Percentiles rank a stretch among this genome's conserved stretches.
phyloP scores from a whole-genome alignment of 2,888 invertebrate species.

The Pecten maximus region DNA sequence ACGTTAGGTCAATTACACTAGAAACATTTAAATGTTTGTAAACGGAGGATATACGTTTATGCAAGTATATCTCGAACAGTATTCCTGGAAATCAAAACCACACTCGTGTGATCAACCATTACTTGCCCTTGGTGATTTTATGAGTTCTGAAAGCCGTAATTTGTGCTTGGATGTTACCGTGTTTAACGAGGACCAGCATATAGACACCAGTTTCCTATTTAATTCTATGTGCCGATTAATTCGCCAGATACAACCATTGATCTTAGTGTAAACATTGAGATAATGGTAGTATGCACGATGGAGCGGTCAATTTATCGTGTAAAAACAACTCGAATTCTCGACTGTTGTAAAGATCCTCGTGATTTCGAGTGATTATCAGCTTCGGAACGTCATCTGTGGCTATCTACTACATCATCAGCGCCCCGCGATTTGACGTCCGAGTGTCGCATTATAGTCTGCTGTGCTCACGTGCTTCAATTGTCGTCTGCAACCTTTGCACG shows the following conservation, averaged over 20 bases:
- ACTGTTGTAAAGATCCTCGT: neutral
- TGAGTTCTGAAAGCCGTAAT: neutral
- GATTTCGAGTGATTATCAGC: neutral
- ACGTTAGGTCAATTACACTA: no score
- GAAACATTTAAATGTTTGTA: no score
- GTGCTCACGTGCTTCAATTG: slow-evolving; percentile 20
- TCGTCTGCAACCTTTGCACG: neutral
- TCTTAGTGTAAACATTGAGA: neutral
- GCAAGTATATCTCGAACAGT: neutral
- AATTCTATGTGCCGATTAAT: neutral
- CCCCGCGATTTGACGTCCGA: neutral
- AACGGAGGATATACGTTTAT: neutral
- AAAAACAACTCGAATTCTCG: slow-evolving; percentile 5
- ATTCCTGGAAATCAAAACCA: neutral
- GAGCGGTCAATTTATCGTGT: slow-evolving; percentile 18
- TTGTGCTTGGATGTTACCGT: neutral
- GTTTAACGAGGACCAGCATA: neutral
- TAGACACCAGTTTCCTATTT: neutral
- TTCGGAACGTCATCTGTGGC: neutral
- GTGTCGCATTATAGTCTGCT: neutral
- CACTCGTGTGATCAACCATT: neutral
- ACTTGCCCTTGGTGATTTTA: neutral
- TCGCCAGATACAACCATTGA: neutral
- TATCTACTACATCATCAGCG: neutral
- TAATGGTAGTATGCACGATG: neutral